Base-by-base conservation (phyloP, 2,113 vertebrate genomes). In the Carettochelys insculpta region DNA sequence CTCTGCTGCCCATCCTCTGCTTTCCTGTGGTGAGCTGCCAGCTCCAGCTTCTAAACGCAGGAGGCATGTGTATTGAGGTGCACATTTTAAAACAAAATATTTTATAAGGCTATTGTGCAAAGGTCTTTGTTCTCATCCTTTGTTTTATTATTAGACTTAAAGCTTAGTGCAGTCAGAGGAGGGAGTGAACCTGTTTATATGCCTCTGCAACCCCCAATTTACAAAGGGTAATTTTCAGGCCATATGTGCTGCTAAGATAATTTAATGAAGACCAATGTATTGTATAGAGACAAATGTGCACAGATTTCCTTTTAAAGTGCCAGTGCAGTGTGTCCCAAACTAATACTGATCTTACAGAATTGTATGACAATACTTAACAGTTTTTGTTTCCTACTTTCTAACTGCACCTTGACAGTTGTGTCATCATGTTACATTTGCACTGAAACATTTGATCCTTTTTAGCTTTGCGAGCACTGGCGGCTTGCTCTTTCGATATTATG, bases 381-480 rank as follows among this genome's bases (percentile, higher is more conserved):
- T 85, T 47, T 96, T 94, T 95, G 84, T 92, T 95, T 95, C 92
- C 89, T 94, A 80, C 94, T 94, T 92, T 91, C 51, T 95, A 97
- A 94, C 96, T 97, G 97, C 97, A 97, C 97, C 94, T 96, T 96
- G 97, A 95, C 93, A 95, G 90, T 90, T 80, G 85, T 95, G 94
- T 96, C 86, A 83, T 95, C 95, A 79, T 93, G 97, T 97, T 96
- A 95, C 88, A 83, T 98, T 98, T 98, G 98, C 98, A 98, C 98
- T 98, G 97, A 98, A 96, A 95, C 95, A 78, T 93, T 94, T 94
- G 92, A 95, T 94, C 92, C 96, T 97, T 95, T 96, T 96, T 97
- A 97, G 96, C 94, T 98, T 97, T 94, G 98, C 98, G 98, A 97
- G 98, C 98, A 98, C 98, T 88, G 98, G 98, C 92, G 97, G 97